Base-by-base conservation (phyloP, 2,888 invertebrate species). In the Cheilosia urbana region DNA sequence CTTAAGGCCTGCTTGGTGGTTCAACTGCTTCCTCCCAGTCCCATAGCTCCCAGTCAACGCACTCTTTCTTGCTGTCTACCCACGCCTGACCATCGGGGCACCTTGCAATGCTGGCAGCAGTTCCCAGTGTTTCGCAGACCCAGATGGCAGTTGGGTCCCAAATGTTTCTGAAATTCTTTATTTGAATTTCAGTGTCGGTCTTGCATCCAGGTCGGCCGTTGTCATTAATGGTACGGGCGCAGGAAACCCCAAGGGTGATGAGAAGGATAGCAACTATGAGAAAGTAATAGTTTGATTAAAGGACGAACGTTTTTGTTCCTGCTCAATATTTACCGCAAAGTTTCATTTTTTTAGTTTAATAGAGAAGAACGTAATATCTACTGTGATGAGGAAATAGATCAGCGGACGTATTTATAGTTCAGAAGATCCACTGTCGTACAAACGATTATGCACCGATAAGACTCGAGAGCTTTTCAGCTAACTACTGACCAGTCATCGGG, bases 101-200 rank as follows among this genome's bases (percentile, higher is more conserved):
- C 37, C 87, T 88, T 7, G 77, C 24, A 30, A 78, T 75, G 21
- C 2, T 42, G 15, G 88, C 90, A 2, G 90, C 87, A 47, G 87
- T 72, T 34, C 89, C 88, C 1, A 88, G 68, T 2, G 57, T 7
- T 21, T 80, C 78, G 42, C 90, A 91, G 47, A 88, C 88, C 90
- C 90, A 90, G 71, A 87, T 91, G 15, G 87, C 66, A 0, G 89
- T 89, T 9, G 91, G 82, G 80, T 90, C 91, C 90, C 90, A 91
- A 34, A 73, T 87, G 55, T 91, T 88, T 5, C 91, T 89, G 55
- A 87, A 91, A 19, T 89, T 51, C 0, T 47, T 71, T 45, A 89
- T 87, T 30, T 88, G 65, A 2, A 91, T 21, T 58, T 90, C 91
- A 17, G 75, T 80, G 17, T 81, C 75, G 3, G 89, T 88, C 58